Percentiles rank a stretch among this genome's conserved stretches.
Evolutionary conservation across 2,797 vertebrate species (phyloP).

Genomic region (Lates japonicus): DNA sequence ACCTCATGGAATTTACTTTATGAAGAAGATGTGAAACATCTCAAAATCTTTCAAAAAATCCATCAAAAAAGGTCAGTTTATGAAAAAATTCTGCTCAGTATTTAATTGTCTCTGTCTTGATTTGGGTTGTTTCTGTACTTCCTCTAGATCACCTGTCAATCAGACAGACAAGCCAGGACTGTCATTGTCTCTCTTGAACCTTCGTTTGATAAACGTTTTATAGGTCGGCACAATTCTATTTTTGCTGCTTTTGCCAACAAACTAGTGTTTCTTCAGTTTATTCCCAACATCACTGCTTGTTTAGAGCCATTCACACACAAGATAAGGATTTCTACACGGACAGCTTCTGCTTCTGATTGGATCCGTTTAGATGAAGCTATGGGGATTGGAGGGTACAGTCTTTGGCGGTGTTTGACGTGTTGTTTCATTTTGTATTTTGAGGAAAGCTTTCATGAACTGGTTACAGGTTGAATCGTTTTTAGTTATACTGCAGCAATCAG

Average conservation of each 20-base stretch:
- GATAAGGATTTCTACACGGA: too few relatives aligned
- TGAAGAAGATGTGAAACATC: neutral
- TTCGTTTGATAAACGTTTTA: too few relatives aligned
- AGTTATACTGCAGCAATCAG: neutral
- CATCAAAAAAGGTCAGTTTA: neutral
- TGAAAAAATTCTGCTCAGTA: too few relatives aligned
- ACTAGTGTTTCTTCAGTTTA: neutral
- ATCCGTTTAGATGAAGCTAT: constrained; percentile 1
- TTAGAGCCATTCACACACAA: too few relatives aligned
- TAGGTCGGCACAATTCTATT: neutral
- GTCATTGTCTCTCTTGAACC: too few relatives aligned
- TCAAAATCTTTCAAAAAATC: neutral
- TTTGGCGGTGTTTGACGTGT: neutral
- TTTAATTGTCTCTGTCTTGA: neutral
- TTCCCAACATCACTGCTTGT: neutral
- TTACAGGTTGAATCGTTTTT: neutral
- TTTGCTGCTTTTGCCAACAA: neutral
- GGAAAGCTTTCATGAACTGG: neutral
- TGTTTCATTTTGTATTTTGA: neutral
- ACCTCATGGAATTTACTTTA: neutral
- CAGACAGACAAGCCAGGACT: too few relatives aligned
- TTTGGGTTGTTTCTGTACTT: neutral
- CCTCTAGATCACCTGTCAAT: too few relatives aligned
- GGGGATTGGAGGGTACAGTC: neutral
- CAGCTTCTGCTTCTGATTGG: neutral